Conservation (phyloP, 1,140 invertebrate genomes). For the Bursaphelenchus mucronatus region DNA sequence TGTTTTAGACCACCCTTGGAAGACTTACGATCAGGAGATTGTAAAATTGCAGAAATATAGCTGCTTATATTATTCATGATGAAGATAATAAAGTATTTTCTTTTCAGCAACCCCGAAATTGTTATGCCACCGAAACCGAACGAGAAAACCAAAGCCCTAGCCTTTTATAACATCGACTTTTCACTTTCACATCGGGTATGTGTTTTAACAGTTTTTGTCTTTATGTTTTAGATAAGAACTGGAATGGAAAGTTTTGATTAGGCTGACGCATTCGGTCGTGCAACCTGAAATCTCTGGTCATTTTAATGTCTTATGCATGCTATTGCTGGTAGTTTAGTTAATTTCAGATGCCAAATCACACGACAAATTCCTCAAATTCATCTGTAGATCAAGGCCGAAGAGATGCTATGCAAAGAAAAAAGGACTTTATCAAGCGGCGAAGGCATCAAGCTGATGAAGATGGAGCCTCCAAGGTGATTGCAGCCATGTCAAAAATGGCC, state of each 20-base stretch:
- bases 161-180: slow-evolving; percentile 97
- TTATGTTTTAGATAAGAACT: slow-evolving; percentile 12
- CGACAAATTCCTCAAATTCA: slow-evolving; percentile 70
- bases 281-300: no score
- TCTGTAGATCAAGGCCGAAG: slow-evolving; percentile 39
- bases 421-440: slow-evolving; percentile 56
- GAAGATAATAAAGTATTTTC: not conserved
- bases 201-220: slow-evolving; percentile 4
- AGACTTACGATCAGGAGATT: no score
- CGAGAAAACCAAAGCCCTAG: slow-evolving; percentile 64
- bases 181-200: slow-evolving; percentile 73
- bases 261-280: no score
- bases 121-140: slow-evolving; percentile 94
- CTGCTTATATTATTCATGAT: no score
- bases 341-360: slow-evolving; percentile 81
- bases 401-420: slow-evolving; percentile 51
- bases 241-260: no score
- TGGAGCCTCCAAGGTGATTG: slow-evolving; percentile 57
- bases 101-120: slow-evolving; percentile 76
- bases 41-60: no score
- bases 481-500: slow-evolving; percentile 60
- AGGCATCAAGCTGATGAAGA: slow-evolving; percentile 54
- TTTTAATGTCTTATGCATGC: no score
- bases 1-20: no score
- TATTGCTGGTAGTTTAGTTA: slow-evolving; percentile 64